These are phyloP conservation scores for Tinea semifulvella DNA, from an alignment of 2,888 invertebrate species.

Conservation along the genomic window DNA sequence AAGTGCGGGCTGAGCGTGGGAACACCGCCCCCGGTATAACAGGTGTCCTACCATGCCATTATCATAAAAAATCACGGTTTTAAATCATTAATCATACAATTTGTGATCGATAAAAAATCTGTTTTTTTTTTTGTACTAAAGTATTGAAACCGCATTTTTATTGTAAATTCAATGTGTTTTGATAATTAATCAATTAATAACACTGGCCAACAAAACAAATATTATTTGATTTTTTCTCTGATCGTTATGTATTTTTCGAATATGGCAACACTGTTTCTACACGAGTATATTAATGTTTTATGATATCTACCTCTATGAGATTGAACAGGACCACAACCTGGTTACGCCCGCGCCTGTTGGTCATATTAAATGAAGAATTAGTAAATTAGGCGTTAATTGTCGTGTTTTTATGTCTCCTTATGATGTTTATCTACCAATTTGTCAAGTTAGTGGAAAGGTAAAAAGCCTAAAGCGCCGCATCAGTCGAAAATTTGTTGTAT, in stretches of 20 bases:
- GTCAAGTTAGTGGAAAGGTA: too few species aligned
- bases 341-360: too few species aligned
- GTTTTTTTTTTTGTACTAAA: neutral
- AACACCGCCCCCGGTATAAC: slow-evolving; percentile 27
- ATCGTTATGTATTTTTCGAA: neutral
- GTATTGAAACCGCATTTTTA: neutral
- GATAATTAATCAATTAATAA: neutral
- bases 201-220: neutral
- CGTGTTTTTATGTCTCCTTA: too few species aligned
- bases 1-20: slow-evolving; percentile 51
- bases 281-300: too few species aligned
- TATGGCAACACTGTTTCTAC: neutral
- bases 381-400: too few species aligned
- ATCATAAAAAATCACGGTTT: neutral
- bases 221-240: neutral
- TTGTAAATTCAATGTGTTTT: neutral
- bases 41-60: slow-evolving; percentile 22
- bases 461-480: too few species aligned
- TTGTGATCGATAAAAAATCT: neutral
- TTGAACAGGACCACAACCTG: too few species aligned
- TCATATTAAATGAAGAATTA: too few species aligned
- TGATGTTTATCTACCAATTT: too few species aligned
- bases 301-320: too few species aligned
- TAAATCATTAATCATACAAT: slow-evolving; percentile 1
- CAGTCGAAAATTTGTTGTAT: too few species aligned